Evolutionary conservation across 1,140 invertebrate genomes (phyloP).

Genomic region (Nasonia longicornis): DNA sequence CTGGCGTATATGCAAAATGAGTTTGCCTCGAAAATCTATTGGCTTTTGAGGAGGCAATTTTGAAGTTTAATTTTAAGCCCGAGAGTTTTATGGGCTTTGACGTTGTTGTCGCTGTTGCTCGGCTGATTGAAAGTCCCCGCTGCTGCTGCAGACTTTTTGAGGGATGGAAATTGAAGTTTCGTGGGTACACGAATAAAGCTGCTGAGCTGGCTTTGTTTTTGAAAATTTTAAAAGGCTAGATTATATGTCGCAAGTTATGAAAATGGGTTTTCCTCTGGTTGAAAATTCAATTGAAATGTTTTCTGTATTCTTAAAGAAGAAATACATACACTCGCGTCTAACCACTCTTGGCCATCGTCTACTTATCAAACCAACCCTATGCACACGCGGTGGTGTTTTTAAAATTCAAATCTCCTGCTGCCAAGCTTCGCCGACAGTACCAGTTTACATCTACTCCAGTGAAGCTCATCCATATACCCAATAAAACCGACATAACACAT

Average conservation of each 20-base stretch:
- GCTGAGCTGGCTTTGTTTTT: neutral
- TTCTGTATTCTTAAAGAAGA: neutral
- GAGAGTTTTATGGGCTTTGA: conserved; percentile 31
- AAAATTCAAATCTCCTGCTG: neutral
- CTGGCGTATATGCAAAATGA: conserved; percentile 27
- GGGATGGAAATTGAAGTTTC: conserved; percentile 13
- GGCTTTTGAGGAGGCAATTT: conserved; percentile 43
- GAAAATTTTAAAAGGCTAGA: too few relatives aligned
- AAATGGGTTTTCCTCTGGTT: too few relatives aligned
- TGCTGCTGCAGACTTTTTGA: neutral
- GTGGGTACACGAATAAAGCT: neutral
- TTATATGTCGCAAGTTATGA: too few relatives aligned
- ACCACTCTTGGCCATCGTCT: neutral
- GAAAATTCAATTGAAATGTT: neutral
- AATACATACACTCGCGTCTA: neutral
- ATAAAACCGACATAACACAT: neutral
- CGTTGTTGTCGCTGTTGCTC: neutral
- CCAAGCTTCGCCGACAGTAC: too few relatives aligned
- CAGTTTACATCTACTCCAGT: too few relatives aligned
- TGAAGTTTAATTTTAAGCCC: conserved; percentile 25
- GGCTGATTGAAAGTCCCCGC: conserved; percentile 19
- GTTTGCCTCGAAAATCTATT: conserved; percentile 35
- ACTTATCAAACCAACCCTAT: neutral
- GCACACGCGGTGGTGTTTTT: neutral
- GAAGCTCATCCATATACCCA: neutral